A percentile compares a stretch with the other conserved stretches of the same genome.
phyloP scores from a whole-genome alignment of 2,113 vertebrate genomes.

The Trinectes maculatus region DNA sequence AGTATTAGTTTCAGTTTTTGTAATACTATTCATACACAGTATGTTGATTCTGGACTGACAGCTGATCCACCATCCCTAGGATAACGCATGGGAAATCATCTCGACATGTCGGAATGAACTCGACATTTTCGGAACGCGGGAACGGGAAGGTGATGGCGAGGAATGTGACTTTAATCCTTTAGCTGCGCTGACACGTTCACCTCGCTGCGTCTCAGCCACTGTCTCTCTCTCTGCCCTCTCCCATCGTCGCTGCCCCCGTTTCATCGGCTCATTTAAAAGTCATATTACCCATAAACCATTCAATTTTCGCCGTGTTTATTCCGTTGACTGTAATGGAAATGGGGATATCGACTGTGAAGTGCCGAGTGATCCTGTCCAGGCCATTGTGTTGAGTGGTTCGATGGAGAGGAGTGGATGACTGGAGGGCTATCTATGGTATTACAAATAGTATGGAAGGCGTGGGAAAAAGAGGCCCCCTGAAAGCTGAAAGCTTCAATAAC shows the following conservation, averaged over 20 bases:
- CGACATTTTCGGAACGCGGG: too few species aligned
- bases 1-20: too few species aligned
- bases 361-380: constrained; percentile 49
- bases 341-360: constrained; percentile 53
- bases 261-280: constrained; percentile 64
- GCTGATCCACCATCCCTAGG: neutral
- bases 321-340: constrained; percentile 52
- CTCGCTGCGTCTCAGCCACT: constrained; percentile 30
- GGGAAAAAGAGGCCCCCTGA: constrained; percentile 61
- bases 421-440: constrained; percentile 47
- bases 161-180: constrained; percentile 12
- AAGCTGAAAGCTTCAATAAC: constrained; percentile 64
- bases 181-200: constrained; percentile 25
- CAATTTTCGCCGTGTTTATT: constrained; percentile 55
- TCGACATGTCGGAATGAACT: neutral
- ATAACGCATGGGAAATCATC: neutral
- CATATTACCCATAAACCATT: constrained; percentile 61
- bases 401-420: constrained; percentile 55
- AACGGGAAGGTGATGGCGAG: neutral
- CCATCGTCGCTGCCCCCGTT: constrained; percentile 28
- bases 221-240: constrained; percentile 8
- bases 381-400: constrained; percentile 62
- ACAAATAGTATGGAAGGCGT: constrained; percentile 49
- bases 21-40: neutral
- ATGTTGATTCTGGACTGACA: neutral